Percentiles rank a stretch among this genome's conserved stretches.
Conservation (phyloP, 2,888 invertebrate species). For the Xanthorhoe spadicearia region DNA sequence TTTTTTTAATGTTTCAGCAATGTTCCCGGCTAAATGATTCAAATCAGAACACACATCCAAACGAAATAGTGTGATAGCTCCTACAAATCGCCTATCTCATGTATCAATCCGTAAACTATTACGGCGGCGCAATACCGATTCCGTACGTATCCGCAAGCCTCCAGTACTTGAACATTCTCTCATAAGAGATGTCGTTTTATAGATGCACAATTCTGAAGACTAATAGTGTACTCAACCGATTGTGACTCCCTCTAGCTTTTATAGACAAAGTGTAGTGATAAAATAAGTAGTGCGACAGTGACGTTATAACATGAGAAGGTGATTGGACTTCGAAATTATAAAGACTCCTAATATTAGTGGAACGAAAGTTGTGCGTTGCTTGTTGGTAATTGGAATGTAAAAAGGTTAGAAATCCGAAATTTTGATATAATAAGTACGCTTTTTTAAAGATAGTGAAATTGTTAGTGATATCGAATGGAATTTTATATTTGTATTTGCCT, state of each 20-base stretch:
- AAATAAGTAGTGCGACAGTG: slow-evolving; percentile 54
- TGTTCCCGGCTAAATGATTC: slow-evolving; percentile 92
- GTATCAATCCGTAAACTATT: slow-evolving; percentile 87
- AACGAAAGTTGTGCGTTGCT: slow-evolving; percentile 75
- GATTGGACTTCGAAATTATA: slow-evolving; percentile 73
- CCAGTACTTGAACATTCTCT: slow-evolving; percentile 75
- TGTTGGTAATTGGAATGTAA: slow-evolving; percentile 75
- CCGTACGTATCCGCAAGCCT: slow-evolving; percentile 77
- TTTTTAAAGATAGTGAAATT: slow-evolving; percentile 72
- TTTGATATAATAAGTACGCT: slow-evolving; percentile 70
- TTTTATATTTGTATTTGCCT: slow-evolving; percentile 60
- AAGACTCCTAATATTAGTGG: slow-evolving; percentile 68
- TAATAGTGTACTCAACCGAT: slow-evolving; percentile 57
- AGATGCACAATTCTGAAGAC: slow-evolving; percentile 58
- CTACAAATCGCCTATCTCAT: slow-evolving; percentile 88
- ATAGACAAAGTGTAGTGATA: slow-evolving; percentile 64
- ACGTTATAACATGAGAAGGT: slow-evolving; percentile 79
- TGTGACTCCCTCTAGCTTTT: slow-evolving; percentile 64
- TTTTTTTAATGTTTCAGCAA: slow-evolving; percentile 86
- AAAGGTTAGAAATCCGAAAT: slow-evolving; percentile 62
- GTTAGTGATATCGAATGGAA: slow-evolving; percentile 66
- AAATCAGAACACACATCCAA: slow-evolving; percentile 92
- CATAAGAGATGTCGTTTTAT: slow-evolving; percentile 63
- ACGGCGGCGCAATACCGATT: slow-evolving; percentile 77
- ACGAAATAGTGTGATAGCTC: slow-evolving; percentile 93